Base-by-base conservation (phyloP, 2,797 vertebrate genomes). In the Coracias cyanogaster region DNA sequence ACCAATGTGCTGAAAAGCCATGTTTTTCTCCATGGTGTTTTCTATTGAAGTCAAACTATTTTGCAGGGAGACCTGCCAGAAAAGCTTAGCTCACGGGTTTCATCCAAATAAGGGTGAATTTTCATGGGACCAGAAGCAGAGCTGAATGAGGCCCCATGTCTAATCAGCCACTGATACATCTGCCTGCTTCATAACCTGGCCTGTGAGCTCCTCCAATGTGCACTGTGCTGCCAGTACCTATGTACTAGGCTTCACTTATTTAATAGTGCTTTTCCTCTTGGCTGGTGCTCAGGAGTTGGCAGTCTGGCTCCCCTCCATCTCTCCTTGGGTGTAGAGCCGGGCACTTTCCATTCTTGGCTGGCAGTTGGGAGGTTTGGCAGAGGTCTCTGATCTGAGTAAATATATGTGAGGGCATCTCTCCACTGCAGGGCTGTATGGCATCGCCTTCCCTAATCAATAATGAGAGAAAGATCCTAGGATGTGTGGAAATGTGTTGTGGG, bases 321-420 rank as follows among this genome's bases (percentile, higher is more conserved):
- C 85, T 73, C 85, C 89, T 94, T 89, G 93, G 94, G 71, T 82
- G 79, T 37, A 97, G 95, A 96, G 94, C 93, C 82, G 91, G 74
- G 95, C 82, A 86, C 82, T 96, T 97, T 93, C 74, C 85, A 94
- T 94, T 96, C 96, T 96, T 95, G 93, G 96, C 96, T 71, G 77
- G 91, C 85, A 58, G 64, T 81, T 83, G 76, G 89, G 80, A 94
- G 37, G 31, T 89, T 96, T 97, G 97, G 94, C 97, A 97, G 86
- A 71, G 82, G 62, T 86, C 69, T 91, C 80, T 45, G 80, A 73
- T 93, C 89, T 95, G 94, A 96, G 97, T 96, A 95, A 96, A 95
- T 96, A 94, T 81, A 77, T 94, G 94, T 84, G 91, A 91, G 77
- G 94, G 85, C 76, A 88, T 92, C 89, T 90, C 86, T 91, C 82